Evolutionary conservation across 2,888 invertebrate genomes (phyloP).

Genomic region (Phlogophora meticulosa): DNA sequence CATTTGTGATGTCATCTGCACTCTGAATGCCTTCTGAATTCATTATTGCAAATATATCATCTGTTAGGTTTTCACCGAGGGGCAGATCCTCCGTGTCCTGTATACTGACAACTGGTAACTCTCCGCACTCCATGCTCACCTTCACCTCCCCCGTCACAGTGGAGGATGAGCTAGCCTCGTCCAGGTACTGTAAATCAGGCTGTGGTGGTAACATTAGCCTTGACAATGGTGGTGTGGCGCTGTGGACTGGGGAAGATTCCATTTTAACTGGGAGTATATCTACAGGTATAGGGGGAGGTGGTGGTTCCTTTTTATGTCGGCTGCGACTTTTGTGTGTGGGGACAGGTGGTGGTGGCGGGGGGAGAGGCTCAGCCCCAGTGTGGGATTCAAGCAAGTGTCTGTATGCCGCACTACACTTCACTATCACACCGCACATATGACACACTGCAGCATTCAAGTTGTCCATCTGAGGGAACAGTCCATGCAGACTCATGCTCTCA

Average conservation of each 20-base stretch:
- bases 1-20: constrained; percentile 87
- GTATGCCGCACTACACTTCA: constrained; percentile 95
- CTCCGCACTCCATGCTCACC: constrained; percentile 86
- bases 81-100: constrained; percentile 88
- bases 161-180: constrained; percentile 80
- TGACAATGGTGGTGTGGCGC: constrained; percentile 83
- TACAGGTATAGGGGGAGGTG: constrained; percentile 79
- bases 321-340: constrained; percentile 78
- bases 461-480: constrained; percentile 95
- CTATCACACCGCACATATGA: constrained; percentile 94
- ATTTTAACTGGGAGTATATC: constrained; percentile 81
- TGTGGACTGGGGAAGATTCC: constrained; percentile 82
- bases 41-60: constrained; percentile 89
- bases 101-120: constrained; percentile 89
- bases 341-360: constrained; percentile 86
- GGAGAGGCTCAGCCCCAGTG: constrained; percentile 82
- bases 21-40: constrained; percentile 89
- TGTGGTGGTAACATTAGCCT: constrained; percentile 85
- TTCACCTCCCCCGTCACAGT: constrained; percentile 84
- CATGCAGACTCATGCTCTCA: constrained; percentile 94
- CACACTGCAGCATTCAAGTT: constrained; percentile 95
- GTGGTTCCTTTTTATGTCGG: constrained; percentile 86
- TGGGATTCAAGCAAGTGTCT: constrained; percentile 93
- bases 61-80: constrained; percentile 87
- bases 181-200: constrained; percentile 83